Base-by-base conservation (phyloP, 2,888 invertebrate genomes). In the Trissolcus japonicus region DNA sequence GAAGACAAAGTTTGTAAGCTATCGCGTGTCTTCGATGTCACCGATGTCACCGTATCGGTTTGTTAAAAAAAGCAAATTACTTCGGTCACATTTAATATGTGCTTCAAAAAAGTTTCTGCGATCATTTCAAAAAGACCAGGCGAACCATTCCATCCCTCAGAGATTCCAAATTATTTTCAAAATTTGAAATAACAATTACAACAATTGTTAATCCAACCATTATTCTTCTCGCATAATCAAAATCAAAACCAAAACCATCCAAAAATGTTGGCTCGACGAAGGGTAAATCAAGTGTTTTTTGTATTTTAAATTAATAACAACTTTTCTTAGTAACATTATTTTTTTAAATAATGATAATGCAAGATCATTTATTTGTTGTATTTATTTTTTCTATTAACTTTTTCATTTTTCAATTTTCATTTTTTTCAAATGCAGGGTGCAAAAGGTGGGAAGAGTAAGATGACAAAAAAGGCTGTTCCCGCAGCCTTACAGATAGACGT, bases 401-500 rank as follows among this genome's bases (percentile, higher is more conserved):
- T n/a, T n/a, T n/a, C n/a, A n/a, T n/a, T n/a, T n/a, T 11, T 11
- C 40, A 40, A 40, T 25, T 55, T 68, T 35, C 21, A 51, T 46
- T 17, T 16, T 4, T 43, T 43, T 3, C 17, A 50, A 50, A 50
- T n/a, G n/a, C 48, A 87, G 87, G 86, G 84, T 72, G 83, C 85
- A 21, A 76, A 83, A 57, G 84, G 77, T 16, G 80, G 82, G 46
- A 72, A 82, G 4, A 71, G 84, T 17, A 88, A 87, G 83, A 93
- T 93, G 92, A 92, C 93, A 4, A 96, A 95, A 90, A 95, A 95
- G 89, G 94, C 93, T 35, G 93, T 92, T 50, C 93, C 93, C 78
- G 93, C 94, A 13, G 94, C 95, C 83, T 89, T 96, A 71, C 96
- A 96, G 89, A 91, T 93, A 0, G 97, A 97, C 85, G 91, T 97